A percentile compares a stretch with the other conserved stretches of the same genome.
Conservation (phyloP, 2,797 vertebrate genomes). For the Acanthornis magna region DNA sequence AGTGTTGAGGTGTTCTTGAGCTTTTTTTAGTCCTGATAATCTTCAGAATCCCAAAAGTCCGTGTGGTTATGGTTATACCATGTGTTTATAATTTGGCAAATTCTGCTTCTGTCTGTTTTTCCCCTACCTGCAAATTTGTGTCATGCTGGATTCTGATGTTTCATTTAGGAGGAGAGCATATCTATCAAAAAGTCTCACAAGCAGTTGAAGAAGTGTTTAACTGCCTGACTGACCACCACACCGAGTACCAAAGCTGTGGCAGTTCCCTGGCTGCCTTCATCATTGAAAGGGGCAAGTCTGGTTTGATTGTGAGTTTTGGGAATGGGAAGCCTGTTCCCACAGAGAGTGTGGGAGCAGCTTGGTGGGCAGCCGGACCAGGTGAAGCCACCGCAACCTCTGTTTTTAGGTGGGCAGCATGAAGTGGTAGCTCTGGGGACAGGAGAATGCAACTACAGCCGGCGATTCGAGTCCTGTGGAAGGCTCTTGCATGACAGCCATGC, state of each 20-base stretch:
- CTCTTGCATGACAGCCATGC: conserved; percentile 90
- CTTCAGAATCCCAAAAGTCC: neutral
- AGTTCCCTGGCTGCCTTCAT: conserved; percentile 89
- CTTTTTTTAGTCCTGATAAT: neutral
- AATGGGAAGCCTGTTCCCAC: neutral
- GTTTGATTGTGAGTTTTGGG: neutral
- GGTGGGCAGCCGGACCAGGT: neutral
- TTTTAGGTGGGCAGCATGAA: conserved; percentile 72
- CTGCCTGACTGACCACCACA: conserved; percentile 76
- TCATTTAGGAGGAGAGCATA: conserved; percentile 72
- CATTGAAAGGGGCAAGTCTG: conserved; percentile 83
- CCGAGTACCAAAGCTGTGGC: conserved; percentile 80
- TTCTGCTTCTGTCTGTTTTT: fast-evolving
- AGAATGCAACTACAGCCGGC: conserved; percentile 81
- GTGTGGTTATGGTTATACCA: fast-evolving
- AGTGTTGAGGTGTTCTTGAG: neutral
- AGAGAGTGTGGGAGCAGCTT: neutral
- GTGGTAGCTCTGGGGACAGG: conserved; percentile 92
- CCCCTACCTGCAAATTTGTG: neutral
- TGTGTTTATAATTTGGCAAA: neutral
- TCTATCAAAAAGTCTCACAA: conserved; percentile 75
- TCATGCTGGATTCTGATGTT: neutral
- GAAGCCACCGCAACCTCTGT: fast-evolving
- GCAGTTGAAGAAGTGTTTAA: conserved; percentile 79
- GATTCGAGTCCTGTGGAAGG: conserved; percentile 75